phyloP scores from a whole-genome alignment of 2,113 vertebrate species.

The Bos javanicus region DNA sequence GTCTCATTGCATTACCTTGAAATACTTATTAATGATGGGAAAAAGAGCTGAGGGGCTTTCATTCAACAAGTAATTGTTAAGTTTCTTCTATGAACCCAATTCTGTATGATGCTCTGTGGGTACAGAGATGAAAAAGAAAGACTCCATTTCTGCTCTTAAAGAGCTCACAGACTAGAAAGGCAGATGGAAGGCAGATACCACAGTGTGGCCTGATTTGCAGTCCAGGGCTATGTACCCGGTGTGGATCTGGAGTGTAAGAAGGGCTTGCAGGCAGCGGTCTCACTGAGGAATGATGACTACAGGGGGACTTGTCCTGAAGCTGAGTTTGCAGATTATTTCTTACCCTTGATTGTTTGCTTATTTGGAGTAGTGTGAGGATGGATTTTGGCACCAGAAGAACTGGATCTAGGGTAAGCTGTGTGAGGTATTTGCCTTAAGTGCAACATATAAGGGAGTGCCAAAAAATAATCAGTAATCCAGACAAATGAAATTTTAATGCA shows the following conservation, averaged over 20 bases:
- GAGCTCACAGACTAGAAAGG: not conserved
- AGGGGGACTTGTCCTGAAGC: not conserved
- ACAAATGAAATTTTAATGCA: not conserved
- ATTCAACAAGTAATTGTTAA: not conserved
- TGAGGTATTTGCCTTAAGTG: not conserved
- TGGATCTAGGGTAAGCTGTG: not conserved
- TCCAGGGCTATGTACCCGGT: rapidly evolving
- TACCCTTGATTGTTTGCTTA: not conserved
- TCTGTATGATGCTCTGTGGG: not conserved
- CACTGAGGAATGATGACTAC: not conserved
- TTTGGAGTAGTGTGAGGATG: not conserved
- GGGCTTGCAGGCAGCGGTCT: not conserved
- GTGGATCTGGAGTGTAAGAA: not conserved
- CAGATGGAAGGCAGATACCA: not conserved
- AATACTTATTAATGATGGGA: not conserved
- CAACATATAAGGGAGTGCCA: not conserved
- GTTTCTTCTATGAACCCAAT: not conserved
- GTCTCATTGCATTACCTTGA: not conserved
- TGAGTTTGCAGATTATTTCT: not conserved
- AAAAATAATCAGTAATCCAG: not conserved
- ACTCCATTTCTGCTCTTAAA: not conserved
- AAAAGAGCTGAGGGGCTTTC: not conserved
- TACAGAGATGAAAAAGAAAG: not conserved
- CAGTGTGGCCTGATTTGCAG: rapidly evolving
- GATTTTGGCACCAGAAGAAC: not conserved